Percentiles rank a stretch among this genome's conserved stretches.
Conservation (phyloP, 2,888 invertebrate genomes). For the Lamproptera curius region DNA sequence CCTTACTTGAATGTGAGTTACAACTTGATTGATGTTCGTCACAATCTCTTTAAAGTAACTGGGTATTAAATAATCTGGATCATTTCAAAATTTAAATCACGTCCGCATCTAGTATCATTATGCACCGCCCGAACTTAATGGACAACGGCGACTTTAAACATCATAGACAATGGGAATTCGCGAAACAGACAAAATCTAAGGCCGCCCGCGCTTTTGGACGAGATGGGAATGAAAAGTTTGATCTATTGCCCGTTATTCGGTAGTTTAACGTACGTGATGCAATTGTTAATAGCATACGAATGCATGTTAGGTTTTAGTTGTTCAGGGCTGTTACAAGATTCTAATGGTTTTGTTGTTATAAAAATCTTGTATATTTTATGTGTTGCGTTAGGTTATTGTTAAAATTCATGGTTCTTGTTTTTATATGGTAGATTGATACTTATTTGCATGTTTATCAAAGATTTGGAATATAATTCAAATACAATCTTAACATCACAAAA, state of each 20-base stretch:
- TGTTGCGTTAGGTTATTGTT: too few relatives aligned
- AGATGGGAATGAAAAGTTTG: slow-evolving; percentile 12
- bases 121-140: slow-evolving; percentile 29
- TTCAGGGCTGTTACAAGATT: too few relatives aligned
- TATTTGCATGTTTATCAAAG: too few relatives aligned
- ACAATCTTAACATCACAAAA: too few relatives aligned
- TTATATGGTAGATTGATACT: too few relatives aligned
- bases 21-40: slow-evolving; percentile 31
- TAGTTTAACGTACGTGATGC: too few relatives aligned
- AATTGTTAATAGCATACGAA: too few relatives aligned
- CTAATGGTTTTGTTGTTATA: too few relatives aligned
- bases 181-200: slow-evolving; percentile 16
- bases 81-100: slow-evolving; percentile 38
- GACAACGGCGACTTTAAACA: slow-evolving; percentile 6
- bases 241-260: slow-evolving; percentile 13
- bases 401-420: too few relatives aligned
- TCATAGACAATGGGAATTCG: slow-evolving; percentile 10
- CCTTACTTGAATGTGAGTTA: slow-evolving; percentile 33
- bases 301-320: too few relatives aligned
- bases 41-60: slow-evolving; percentile 30
- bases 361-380: too few relatives aligned
- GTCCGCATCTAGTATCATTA: slow-evolving; percentile 35
- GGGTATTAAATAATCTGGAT: slow-evolving; percentile 37
- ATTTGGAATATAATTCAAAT: too few relatives aligned
- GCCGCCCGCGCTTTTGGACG: slow-evolving; percentile 4